Percentiles rank a stretch among this genome's conserved stretches.
These are phyloP conservation scores for Rotaria magnacalcarata DNA, from an alignment of 2,888 invertebrate species.

Conservation along the genomic window DNA sequence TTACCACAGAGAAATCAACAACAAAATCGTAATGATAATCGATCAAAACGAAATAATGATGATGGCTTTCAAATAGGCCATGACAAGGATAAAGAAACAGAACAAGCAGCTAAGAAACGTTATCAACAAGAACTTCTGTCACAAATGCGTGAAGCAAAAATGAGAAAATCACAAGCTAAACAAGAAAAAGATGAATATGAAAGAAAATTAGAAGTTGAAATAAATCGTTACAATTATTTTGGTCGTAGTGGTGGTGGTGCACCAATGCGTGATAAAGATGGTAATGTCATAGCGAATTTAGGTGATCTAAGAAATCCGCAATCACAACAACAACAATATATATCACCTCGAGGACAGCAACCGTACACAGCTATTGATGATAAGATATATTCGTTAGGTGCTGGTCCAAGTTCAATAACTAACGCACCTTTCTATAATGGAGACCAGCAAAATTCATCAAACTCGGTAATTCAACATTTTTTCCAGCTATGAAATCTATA, in stretches of 20 bases:
- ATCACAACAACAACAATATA: not conserved
- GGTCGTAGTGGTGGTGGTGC: conserved; percentile 45
- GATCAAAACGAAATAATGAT: not conserved
- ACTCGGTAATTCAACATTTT: not conserved
- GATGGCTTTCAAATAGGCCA: not conserved
- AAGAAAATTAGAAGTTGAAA: conserved; percentile 39
- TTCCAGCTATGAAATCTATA: no score
- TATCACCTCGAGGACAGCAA: not conserved
- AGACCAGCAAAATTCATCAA: not conserved
- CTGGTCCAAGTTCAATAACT: not conserved
- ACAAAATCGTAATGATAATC: not conserved
- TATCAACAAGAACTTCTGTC: conserved; percentile 43
- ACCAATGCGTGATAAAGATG: conserved; percentile 45
- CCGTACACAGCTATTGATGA: conserved; percentile 9
- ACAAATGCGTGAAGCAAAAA: conserved; percentile 43
- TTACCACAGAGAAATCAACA: not conserved
- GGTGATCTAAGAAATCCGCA: conserved; percentile 40
- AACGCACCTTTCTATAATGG: not conserved
- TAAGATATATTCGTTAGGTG: not conserved
- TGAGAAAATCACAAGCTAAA: conserved; percentile 43
- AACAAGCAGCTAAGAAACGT: conserved; percentile 34
- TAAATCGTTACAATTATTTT: conserved; percentile 36
- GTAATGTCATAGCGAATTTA: conserved; percentile 43
- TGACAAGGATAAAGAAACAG: not conserved
- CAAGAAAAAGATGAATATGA: conserved; percentile 41